phyloP scores from a whole-genome alignment of 2,113 vertebrate species.

The Sander lucioperca region DNA sequence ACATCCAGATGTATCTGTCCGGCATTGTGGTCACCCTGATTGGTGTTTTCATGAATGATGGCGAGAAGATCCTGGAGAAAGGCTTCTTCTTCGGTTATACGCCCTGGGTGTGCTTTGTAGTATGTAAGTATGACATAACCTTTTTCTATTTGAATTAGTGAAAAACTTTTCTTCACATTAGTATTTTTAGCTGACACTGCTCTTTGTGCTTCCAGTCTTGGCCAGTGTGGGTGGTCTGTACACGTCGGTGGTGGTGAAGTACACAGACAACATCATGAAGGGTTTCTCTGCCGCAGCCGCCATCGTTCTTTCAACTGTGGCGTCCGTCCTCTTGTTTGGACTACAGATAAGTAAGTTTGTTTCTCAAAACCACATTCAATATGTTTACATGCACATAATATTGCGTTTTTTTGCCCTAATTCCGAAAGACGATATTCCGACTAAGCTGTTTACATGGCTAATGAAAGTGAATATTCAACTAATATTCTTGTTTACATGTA shows the following conservation, averaged over 20 bases:
- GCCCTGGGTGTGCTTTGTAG: conserved; percentile 90
- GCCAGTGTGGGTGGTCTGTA: conserved; percentile 96
- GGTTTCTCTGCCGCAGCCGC: conserved; percentile 97
- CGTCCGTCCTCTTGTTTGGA: conserved; percentile 93
- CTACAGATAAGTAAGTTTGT: conserved; percentile 94
- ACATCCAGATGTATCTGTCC: conserved; percentile 98
- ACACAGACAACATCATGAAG: conserved; percentile 99
- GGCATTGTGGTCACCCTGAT: conserved; percentile 92
- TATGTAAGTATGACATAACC: conserved; percentile 87
- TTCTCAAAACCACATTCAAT: neutral
- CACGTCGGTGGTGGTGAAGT: conserved; percentile 97
- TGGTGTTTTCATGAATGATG: conserved; percentile 89
- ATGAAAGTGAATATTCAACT: too few relatives aligned
- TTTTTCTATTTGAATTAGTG: neutral
- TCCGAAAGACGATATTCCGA: too few relatives aligned
- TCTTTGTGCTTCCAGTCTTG: conserved; percentile 83
- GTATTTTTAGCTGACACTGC: neutral
- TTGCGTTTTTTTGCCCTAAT: too few relatives aligned
- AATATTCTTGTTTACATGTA: too few relatives aligned
- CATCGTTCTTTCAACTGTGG: conserved; percentile 96
- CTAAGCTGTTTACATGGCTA: too few relatives aligned
- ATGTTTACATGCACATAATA: too few relatives aligned
- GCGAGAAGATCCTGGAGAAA: conserved; percentile 88
- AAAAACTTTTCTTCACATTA: too few relatives aligned
- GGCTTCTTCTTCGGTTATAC: conserved; percentile 98